phyloP scores from a whole-genome alignment of 2,113 vertebrate species.

The Oncorhynchus clarkii region DNA sequence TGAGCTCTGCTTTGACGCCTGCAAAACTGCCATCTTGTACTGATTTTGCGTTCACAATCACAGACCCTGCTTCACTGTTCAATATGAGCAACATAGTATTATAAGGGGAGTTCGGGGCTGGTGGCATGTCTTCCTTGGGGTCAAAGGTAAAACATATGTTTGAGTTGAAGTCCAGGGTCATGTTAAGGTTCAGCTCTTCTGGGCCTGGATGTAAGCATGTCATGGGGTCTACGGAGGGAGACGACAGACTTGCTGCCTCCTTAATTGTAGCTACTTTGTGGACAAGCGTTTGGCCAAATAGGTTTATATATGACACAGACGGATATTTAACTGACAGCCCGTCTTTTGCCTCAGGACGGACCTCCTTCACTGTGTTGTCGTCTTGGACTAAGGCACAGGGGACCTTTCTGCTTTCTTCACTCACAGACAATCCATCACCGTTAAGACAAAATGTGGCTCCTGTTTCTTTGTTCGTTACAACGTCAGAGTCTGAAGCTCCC shows the following conservation, averaged over 20 bases:
- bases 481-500: not conserved
- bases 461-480: not conserved
- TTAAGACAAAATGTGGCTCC: not conserved
- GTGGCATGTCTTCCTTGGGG: not conserved
- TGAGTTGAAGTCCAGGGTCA: slow-evolving; percentile 57
- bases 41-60: not conserved
- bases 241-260: not conserved
- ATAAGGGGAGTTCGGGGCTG: not conserved
- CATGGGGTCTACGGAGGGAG: not conserved
- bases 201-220: slow-evolving; percentile 16
- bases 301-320: not conserved
- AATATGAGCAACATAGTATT: slow-evolving; percentile 11
- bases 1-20: slow-evolving; percentile 21
- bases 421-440: not conserved
- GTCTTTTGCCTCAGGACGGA: not conserved
- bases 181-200: not conserved
- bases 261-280: slow-evolving; percentile 12
- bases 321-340: not conserved
- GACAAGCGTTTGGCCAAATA: not conserved
- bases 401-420: not conserved
- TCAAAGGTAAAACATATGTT: slow-evolving; percentile 42
- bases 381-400: not conserved
- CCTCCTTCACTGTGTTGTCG: not conserved
- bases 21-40: not conserved
- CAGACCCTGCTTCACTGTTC: not conserved